phyloP scores from a whole-genome alignment of 2,113 vertebrate genomes.

The Datnioides undecimradiatus region DNA sequence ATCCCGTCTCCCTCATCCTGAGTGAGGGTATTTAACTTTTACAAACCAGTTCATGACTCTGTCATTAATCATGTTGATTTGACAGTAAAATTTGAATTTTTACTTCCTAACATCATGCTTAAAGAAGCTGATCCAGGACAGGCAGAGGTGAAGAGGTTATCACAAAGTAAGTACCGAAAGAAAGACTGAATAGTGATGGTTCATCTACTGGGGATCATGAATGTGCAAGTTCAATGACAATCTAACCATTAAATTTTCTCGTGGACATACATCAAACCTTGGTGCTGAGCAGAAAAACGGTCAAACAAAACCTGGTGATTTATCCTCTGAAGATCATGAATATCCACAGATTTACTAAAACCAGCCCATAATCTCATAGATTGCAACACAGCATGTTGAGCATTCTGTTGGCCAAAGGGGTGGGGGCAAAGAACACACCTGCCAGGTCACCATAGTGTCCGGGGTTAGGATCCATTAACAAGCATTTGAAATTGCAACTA shows the following conservation, averaged over 20 bases:
- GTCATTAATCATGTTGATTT: slow-evolving; percentile 15
- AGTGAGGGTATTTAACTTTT: background rate
- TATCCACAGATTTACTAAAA: background rate
- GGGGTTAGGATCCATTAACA: too few relatives aligned
- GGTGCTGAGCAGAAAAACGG: too few relatives aligned
- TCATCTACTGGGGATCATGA: background rate
- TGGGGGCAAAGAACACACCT: too few relatives aligned
- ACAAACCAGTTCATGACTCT: background rate
- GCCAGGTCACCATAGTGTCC: too few relatives aligned
- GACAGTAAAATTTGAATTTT: slow-evolving; percentile 13
- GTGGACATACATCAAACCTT: too few relatives aligned
- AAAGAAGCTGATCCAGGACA: background rate
- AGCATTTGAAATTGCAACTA: too few relatives aligned
- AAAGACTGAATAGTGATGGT: background rate
- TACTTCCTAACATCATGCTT: background rate
- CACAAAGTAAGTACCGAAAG: background rate
- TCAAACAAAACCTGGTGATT: too few relatives aligned
- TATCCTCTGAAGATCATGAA: background rate
- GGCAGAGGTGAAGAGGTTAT: background rate
- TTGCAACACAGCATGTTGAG: too few relatives aligned
- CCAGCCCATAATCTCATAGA: background rate
- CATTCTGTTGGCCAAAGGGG: too few relatives aligned
- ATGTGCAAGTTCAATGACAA: background rate
- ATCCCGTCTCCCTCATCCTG: background rate
- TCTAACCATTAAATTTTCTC: background rate